Evolutionary conservation across 1,140 invertebrate species (phyloP), one percentile per base, ranked within the genome.

Genomic region (Sipha flava): DNA sequence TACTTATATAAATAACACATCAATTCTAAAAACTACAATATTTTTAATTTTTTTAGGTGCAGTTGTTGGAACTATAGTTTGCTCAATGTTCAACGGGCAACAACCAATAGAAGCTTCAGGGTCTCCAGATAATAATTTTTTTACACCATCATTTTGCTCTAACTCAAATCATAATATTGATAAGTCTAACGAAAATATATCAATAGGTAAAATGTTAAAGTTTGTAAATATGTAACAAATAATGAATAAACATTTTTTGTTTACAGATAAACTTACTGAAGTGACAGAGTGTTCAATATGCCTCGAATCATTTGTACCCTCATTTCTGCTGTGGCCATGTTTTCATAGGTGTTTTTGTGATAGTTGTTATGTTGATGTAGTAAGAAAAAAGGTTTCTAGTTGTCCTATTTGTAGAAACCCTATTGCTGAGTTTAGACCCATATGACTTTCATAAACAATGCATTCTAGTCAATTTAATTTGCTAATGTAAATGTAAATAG

Each of bases 11-110:
- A 2, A 54, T 23, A n/a, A n/a, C n/a, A n/a, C n/a, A n/a, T n/a
- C n/a, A n/a, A n/a, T n/a, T n/a, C 23, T 26, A 47, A 47, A 47
- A 47, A 47, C 14, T 14, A 47, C 0, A 14, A n/a, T 62, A 18
- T 40, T 1, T 18, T 43, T 18, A 43, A 31, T 3, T 40, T 70
- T 54, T 37, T 43, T 77, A 77, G 73, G 73, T 10, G 73, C 73
- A 5, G 73, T 57, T 26, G 59, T 77, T 57, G 73, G 73, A 43
- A 77, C 73, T 43, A n/a, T 77, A 14, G 52, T 43, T 77, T 23
- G 31, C 29, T 34, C 52, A 16, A 9, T 75, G 9, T 75, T 57
- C 0, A 40, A 75, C 14, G 5, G 3, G 9, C 37, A 68, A 29
- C 21, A 43, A 68, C 21, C 21, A 26, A 18, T 18, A 18, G 4